Evolutionary conservation across 1,140 invertebrate genomes (phyloP).

Genomic region (Platyura marginata): DNA sequence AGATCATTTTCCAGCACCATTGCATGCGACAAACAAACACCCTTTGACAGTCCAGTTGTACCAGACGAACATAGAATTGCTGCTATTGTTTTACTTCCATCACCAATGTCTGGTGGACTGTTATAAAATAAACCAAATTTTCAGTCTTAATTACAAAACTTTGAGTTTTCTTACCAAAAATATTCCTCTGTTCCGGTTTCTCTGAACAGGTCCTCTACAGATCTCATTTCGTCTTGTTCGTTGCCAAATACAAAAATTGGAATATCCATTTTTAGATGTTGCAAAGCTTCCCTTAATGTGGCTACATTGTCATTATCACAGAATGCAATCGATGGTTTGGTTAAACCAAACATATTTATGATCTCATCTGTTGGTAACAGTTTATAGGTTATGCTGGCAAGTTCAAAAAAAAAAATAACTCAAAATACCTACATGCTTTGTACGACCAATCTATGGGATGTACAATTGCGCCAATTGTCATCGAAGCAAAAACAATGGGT

Average conservation of each 20-base stretch:
- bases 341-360: conserved; percentile 12
- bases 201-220: conserved; percentile 17
- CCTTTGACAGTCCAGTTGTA: conserved; percentile 61
- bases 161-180: conserved; percentile 12
- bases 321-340: conserved; percentile 17
- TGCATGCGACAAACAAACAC: neutral
- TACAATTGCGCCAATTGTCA: conserved; percentile 18
- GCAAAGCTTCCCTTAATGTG: conserved; percentile 10
- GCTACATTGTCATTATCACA: conserved; percentile 16
- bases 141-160: neutral
- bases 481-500: conserved; percentile 9
- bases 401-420: no score
- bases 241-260: conserved; percentile 15
- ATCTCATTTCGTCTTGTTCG: conserved; percentile 8
- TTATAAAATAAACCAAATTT: conserved; percentile 4
- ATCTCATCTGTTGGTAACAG: no score
- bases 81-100: conserved; percentile 17
- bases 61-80: conserved; percentile 39
- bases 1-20: neutral
- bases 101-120: conserved; percentile 6
- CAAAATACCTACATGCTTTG: neutral
- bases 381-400: no score
- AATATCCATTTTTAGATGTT: conserved; percentile 9
- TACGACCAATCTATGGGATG: conserved; percentile 9
- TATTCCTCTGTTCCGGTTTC: conserved; percentile 14